Evolutionary conservation across 35 echinoderm and acorn worm genomes (phyloP), one percentile per base, ranked within the genome.

Genomic region (Holothuria glaberrima): DNA sequence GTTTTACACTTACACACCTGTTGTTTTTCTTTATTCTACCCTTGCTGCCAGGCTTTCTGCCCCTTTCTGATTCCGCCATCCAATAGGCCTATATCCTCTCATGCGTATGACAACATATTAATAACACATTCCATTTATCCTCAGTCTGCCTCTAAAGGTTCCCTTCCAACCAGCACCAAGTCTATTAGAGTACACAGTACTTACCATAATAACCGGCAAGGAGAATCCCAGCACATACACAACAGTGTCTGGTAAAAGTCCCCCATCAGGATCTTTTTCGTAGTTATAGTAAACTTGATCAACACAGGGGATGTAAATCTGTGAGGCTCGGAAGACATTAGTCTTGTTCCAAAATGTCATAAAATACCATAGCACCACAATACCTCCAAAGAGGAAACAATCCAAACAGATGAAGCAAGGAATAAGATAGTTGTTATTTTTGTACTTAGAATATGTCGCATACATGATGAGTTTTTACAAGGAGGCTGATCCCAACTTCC

Each of bases 371-470:
- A 87, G 66, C 20, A 87, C 59, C 20, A 70, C 66, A 12, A 87
- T 36, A 25, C 85, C 62, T 22, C 26, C 60, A 20, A 67, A 41
- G 26, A 87, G 85, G 12, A 87, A 21, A 70, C 34, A 87, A 36
- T 87, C 85, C 9, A 87, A 26, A 19, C 5, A 21, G 33, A 87
- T 64, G 17, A 87, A 33, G 30, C 85, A 87, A 5, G 85, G 85
- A 45, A 87, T 87, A 20, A 87, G 58, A 6, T n/a, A 70, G n/a
- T 87, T 87, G 50, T 87, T 87, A 62, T 62, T 84, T 63, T 30
- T 84, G 80, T 12, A 14, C 13, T 5, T 9, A 54, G 50, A 54
- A 54, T 54, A 9, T 54, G 3, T 54, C 50, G 50, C 16, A 14
- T 54, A 54, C 50, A 54, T 54, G 1, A 0, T 54, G 50, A 54